A percentile compares a stretch with the other conserved stretches of the same genome.
Evolutionary conservation across 2,888 invertebrate species (phyloP).

Genomic region (Choreutis nemorana): DNA sequence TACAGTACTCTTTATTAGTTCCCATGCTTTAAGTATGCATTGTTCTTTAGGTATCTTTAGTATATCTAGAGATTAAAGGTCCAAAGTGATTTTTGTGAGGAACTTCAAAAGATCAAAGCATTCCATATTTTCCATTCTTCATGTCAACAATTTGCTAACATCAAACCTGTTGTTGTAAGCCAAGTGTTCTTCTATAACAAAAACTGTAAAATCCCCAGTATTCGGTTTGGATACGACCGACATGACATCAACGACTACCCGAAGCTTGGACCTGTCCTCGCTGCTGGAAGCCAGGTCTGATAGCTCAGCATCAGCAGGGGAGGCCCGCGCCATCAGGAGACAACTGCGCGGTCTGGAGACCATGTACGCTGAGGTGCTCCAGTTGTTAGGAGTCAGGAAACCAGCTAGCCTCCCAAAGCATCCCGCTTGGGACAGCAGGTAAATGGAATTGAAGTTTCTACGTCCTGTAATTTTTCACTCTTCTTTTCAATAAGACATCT

Average conservation of each 20-base stretch:
- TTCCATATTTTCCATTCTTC: too few relatives aligned
- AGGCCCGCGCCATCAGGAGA: conserved; percentile 79
- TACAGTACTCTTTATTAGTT: too few relatives aligned
- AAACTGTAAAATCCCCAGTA: conserved; percentile 66
- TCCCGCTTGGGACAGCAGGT: conserved; percentile 65
- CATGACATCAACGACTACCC: conserved; percentile 80
- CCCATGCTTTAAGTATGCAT: too few relatives aligned
- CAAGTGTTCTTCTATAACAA: too few relatives aligned
- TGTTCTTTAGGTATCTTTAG: too few relatives aligned
- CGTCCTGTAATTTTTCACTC: neutral
- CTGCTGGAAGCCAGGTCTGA: conserved; percentile 76
- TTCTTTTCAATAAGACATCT: neutral
- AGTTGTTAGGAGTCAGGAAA: conserved; percentile 46
- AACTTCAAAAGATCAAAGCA: too few relatives aligned
- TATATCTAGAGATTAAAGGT: too few relatives aligned
- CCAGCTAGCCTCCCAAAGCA: conserved; percentile 36
- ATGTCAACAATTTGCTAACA: too few relatives aligned
- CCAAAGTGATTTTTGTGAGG: too few relatives aligned
- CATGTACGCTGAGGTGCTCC: conserved; percentile 85
- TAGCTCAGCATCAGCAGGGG: conserved; percentile 78
- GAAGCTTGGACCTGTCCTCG: conserved; percentile 79
- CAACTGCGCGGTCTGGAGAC: conserved; percentile 84
- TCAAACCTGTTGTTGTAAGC: too few relatives aligned
- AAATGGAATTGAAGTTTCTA: conserved; percentile 16
- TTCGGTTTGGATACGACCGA: conserved; percentile 78